A percentile compares a stretch with the other conserved stretches of the same genome.
Evolutionary conservation across 2,888 invertebrate species (phyloP).

Genomic region (Sarcophaga subvicina): DNA sequence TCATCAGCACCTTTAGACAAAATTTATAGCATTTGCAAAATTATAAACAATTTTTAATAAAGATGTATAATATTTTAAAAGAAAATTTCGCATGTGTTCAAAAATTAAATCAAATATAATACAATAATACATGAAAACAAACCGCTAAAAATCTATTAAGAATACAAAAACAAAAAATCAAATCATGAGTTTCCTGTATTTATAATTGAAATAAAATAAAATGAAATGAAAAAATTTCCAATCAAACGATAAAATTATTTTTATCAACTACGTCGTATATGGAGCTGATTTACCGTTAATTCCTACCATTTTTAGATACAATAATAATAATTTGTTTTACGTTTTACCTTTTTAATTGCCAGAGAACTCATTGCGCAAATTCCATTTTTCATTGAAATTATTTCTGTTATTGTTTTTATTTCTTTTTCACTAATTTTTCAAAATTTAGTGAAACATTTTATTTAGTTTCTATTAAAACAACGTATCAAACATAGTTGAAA

Average conservation of each 20-base stretch:
- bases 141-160: too few relatives aligned
- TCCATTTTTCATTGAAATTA: constrained; percentile 6
- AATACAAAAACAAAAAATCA: not conserved
- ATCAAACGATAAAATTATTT: not conserved
- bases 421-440: too few relatives aligned
- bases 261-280: not conserved
- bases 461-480: too few relatives aligned
- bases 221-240: constrained; percentile 9
- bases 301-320: constrained; percentile 23
- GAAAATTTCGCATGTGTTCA: constrained; percentile 47
- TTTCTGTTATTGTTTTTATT: not conserved
- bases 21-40: not conserved
- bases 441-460: too few relatives aligned
- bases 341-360: constrained; percentile 30
- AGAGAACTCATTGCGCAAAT: too few relatives aligned
- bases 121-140: too few relatives aligned
- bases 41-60: not conserved
- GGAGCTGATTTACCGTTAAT: too few relatives aligned
- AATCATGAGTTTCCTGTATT: constrained; percentile 59
- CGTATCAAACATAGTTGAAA: too few relatives aligned
- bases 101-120: constrained; percentile 30
- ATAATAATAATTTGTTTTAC: not conserved
- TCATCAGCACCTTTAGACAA: not conserved
- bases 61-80: constrained; percentile 12
- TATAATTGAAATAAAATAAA: constrained; percentile 10